A percentile compares a stretch with the other conserved stretches of the same genome.
These are phyloP conservation scores for Enteromius paludinosus DNA, from an alignment of 2,797 vertebrate genomes.

Conservation along the genomic window DNA sequence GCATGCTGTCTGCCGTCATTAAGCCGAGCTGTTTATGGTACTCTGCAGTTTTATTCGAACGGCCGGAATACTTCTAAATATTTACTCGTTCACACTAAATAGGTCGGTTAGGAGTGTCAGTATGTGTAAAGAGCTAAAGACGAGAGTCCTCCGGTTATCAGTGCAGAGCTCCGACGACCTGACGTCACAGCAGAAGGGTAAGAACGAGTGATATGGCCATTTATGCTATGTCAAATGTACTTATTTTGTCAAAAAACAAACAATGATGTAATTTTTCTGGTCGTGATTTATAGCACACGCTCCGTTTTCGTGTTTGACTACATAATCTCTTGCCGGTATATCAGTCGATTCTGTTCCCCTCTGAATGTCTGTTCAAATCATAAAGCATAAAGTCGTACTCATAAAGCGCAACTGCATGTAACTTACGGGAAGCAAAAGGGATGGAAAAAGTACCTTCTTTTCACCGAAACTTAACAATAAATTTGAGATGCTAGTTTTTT, in stretches of 20 bases:
- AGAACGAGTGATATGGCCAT: constrained; percentile 43
- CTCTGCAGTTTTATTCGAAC: background rate
- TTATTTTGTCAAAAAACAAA: background rate
- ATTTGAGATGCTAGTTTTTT: no score
- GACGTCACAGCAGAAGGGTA: constrained; percentile 35
- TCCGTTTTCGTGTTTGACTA: no score
- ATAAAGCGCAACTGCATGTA: no score
- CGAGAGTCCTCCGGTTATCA: constrained; percentile 71
- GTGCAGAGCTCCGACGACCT: constrained; percentile 61
- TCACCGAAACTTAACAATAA: no score
- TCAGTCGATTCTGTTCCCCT: no score
- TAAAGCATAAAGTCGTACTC: no score
- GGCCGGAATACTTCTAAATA: background rate
- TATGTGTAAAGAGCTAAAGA: constrained; percentile 77
- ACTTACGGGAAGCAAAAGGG: no score
- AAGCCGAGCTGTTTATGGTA: constrained; percentile 57
- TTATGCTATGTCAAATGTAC: background rate
- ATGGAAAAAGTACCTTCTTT: no score
- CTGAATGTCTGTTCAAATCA: no score
- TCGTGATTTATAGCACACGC: background rate
- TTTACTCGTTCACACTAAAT: constrained; percentile 11
- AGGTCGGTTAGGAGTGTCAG: background rate
- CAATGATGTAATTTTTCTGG: background rate
- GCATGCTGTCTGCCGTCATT: background rate
- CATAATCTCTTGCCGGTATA: no score